Evolutionary conservation across 2,888 invertebrate species (phyloP).

Genomic region (Dryobotodes eremita): DNA sequence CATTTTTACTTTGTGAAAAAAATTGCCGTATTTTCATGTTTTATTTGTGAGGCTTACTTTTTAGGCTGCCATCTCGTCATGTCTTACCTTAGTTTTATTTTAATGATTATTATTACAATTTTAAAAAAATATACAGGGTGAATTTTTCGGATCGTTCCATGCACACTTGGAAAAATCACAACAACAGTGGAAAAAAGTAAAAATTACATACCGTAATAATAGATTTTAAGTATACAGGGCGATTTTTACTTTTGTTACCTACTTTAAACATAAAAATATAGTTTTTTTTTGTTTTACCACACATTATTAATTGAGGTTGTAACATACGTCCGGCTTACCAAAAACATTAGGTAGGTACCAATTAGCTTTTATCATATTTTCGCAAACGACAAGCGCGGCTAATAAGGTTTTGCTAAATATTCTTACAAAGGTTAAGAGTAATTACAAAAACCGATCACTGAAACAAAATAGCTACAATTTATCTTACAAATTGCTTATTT

Average conservation of each 20-base stretch:
- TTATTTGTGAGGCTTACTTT: neutral
- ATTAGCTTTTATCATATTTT: neutral
- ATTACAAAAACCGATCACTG: slow-evolving; percentile 43
- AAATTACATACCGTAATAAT: too few relatives aligned
- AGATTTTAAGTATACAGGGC: too few relatives aligned
- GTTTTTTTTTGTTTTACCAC: neutral
- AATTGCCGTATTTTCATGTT: neutral
- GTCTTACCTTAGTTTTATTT: neutral
- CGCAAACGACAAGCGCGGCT: neutral
- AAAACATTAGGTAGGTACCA: too few relatives aligned
- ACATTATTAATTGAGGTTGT: too few relatives aligned
- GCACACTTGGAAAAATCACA: neutral
- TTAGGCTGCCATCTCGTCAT: neutral
- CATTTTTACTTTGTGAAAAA: neutral
- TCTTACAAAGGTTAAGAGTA: slow-evolving; percentile 11
- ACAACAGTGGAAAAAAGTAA: neutral
- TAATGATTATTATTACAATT: too few relatives aligned
- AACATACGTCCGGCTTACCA: too few relatives aligned
- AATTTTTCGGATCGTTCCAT: neutral
- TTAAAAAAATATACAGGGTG: neutral
- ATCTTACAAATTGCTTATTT: slow-evolving; percentile 47
- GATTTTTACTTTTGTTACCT: too few relatives aligned
- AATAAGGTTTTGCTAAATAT: neutral
- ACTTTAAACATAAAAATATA: neutral
- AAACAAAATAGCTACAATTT: slow-evolving; percentile 45